These are phyloP conservation scores for Ophiodon elongatus DNA, from an alignment of 2,113 vertebrate genomes.

Conservation along the genomic window DNA sequence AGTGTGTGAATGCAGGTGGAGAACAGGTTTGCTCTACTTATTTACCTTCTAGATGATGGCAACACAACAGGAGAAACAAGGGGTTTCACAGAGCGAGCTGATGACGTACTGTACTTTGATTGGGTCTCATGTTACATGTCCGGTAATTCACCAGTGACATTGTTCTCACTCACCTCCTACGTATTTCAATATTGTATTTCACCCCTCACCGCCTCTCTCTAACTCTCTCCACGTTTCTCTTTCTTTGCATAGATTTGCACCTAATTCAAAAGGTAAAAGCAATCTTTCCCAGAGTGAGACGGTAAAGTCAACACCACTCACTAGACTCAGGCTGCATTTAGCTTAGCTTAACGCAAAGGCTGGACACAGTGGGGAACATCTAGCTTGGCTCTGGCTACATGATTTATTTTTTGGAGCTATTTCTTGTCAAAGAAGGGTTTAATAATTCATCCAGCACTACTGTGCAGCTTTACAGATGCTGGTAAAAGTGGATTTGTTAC, in stretches of 20 bases:
- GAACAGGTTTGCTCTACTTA: slow-evolving; percentile 61
- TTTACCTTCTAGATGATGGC: slow-evolving; percentile 59
- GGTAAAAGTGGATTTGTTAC: neutral
- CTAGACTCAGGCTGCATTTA: neutral
- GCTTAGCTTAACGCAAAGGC: neutral
- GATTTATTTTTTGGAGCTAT: neutral
- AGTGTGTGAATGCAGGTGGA: slow-evolving; percentile 68
- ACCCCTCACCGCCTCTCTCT: neutral
- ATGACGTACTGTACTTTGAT: slow-evolving; percentile 54
- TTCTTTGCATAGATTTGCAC: slow-evolving; percentile 1
- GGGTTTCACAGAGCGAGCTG: slow-evolving; percentile 49
- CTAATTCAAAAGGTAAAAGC: neutral
- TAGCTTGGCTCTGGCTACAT: neutral
- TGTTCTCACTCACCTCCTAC: slow-evolving; percentile 39
- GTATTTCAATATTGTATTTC: slow-evolving; percentile 18
- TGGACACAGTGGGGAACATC: neutral
- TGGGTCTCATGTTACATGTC: slow-evolving; percentile 53
- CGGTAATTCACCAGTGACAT: slow-evolving; percentile 30
- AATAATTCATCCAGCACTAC: neutral
- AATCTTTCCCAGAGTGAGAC: neutral
- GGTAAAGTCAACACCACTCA: neutral
- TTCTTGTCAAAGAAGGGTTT: neutral
- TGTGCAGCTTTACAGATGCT: neutral
- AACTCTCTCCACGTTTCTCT: neutral
- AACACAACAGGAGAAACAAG: slow-evolving; percentile 61